phyloP scores from a whole-genome alignment of 2,113 vertebrate species.

The Ornithorhynchus anatinus region DNA sequence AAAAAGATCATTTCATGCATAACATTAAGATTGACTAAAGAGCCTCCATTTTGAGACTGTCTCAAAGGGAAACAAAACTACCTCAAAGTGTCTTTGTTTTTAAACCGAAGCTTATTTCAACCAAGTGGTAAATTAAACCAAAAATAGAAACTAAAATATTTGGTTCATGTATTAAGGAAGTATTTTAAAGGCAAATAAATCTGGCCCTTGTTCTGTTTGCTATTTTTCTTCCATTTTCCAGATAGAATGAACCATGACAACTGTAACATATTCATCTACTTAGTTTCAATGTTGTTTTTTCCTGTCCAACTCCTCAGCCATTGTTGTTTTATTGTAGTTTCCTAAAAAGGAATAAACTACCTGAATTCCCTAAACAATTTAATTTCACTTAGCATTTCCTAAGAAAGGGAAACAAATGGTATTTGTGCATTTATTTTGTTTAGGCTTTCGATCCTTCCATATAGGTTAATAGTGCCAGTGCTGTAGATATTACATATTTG shows the following conservation, averaged over 20 bases:
- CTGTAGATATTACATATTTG: neutral
- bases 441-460: constrained; percentile 7
- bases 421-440: constrained; percentile 36
- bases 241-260: constrained; percentile 15
- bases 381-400: constrained; percentile 39
- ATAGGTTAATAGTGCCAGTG: neutral
- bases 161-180: constrained; percentile 43
- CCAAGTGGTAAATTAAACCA: constrained; percentile 50
- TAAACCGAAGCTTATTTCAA: constrained; percentile 46
- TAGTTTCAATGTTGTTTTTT: constrained; percentile 15
- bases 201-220: constrained; percentile 25
- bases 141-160: constrained; percentile 44
- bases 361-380: constrained; percentile 1
- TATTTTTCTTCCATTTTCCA: constrained; percentile 25
- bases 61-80: constrained; percentile 42
- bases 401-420: constrained; percentile 1
- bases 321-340: neutral
- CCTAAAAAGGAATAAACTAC: neutral
- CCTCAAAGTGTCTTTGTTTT: constrained; percentile 40
- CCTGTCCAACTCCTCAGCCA: neutral
- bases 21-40: constrained; percentile 50
- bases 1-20: constrained; percentile 41
- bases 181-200: constrained; percentile 49
- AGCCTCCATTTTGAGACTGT: constrained; percentile 40
- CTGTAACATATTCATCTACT: neutral